Conservation (phyloP, 2,888 invertebrate genomes). For the Agonum fuliginosum region DNA sequence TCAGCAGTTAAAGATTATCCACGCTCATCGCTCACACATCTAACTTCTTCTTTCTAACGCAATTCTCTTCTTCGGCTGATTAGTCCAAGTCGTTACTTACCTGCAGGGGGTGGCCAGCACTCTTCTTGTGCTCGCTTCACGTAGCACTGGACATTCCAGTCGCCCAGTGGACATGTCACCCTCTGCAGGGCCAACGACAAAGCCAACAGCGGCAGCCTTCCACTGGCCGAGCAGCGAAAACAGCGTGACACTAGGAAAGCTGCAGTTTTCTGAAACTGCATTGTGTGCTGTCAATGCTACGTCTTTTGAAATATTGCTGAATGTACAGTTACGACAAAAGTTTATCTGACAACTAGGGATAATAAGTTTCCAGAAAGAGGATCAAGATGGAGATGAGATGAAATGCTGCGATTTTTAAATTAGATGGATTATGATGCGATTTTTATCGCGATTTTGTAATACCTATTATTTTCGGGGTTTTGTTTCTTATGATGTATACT, state of each 20-base stretch:
- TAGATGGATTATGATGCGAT: not conserved
- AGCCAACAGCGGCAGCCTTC: conserved; percentile 34
- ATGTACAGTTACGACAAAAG: conserved; percentile 67
- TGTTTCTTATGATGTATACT: too few relatives aligned
- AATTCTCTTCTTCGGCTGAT: conserved; percentile 64
- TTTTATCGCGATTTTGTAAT: too few relatives aligned
- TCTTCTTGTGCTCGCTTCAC: conserved; percentile 66
- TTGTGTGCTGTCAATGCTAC: conserved; percentile 70
- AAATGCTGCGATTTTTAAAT: not conserved
- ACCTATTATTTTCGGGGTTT: too few relatives aligned
- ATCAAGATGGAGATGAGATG: conserved; percentile 5
- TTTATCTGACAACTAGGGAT: conserved; percentile 20
- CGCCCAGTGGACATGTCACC: conserved; percentile 62
- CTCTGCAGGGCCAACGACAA: conserved; percentile 62
- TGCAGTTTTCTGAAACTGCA: conserved; percentile 70
- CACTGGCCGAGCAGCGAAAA: conserved; percentile 64
- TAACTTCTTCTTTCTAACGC: conserved; percentile 1
- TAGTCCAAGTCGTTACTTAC: conserved; percentile 69
- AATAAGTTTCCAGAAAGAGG: conserved; percentile 13
- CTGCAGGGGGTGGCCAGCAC: conserved; percentile 69
- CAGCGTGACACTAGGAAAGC: conserved; percentile 70
- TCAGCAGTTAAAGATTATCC: conserved; percentile 20
- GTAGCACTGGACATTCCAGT: conserved; percentile 69
- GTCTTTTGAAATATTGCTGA: conserved; percentile 70
- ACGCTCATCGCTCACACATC: conserved; percentile 9